Evolutionary conservation across 2,113 vertebrate genomes (phyloP).

Genomic region (Xenopus tropicalis): UCB_Xtro_10.0 CM004443.2:132932001-132932500

Average conservation of each 20-base stretch:
- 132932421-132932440: background rate
- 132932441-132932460: background rate
- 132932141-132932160: slow-evolving; percentile 5
- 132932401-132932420: slow-evolving; percentile 1
- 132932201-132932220: slow-evolving; percentile 17
- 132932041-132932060: background rate
- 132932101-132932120: slow-evolving; percentile 15
- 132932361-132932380: slow-evolving; percentile 16
- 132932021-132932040: background rate
- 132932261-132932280: slow-evolving; percentile 3
- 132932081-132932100: slow-evolving; percentile 14
- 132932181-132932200: slow-evolving; percentile 1
- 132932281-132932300: slow-evolving; percentile 6
- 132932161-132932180: slow-evolving; percentile 13
- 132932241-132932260: slow-evolving; percentile 11
- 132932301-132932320: background rate
- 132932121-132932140: slow-evolving; percentile 26
- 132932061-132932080: slow-evolving; percentile 6
- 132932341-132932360: slow-evolving; percentile 17
- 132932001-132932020: slow-evolving; percentile 5
- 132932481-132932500: too few relatives aligned
- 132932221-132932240: slow-evolving; percentile 7
- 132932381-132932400: slow-evolving; percentile 21
- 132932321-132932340: slow-evolving; percentile 13
- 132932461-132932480: too few relatives aligned